Conservation (phyloP, 2,888 invertebrate genomes). For the Hololepta plana region DNA sequence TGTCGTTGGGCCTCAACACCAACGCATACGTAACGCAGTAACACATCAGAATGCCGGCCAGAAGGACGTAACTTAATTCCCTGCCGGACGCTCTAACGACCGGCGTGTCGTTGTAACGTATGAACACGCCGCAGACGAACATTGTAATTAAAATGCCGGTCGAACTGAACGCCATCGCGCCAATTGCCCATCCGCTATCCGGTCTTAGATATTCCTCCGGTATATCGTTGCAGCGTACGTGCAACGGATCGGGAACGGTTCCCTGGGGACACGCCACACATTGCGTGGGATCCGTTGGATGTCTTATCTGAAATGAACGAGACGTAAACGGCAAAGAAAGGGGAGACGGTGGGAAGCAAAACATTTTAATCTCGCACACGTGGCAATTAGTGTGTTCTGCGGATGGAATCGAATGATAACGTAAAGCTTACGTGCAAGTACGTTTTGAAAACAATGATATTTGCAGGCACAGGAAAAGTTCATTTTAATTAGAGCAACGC, state of each 20-base stretch:
- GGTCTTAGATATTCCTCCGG: constrained; percentile 67
- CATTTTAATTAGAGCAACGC: no score
- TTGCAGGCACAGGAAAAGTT: no score
- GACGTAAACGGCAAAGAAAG: background rate
- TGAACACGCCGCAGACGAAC: constrained; percentile 38
- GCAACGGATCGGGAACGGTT: constrained; percentile 60
- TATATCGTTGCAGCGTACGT: constrained; percentile 55
- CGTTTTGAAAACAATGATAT: no score
- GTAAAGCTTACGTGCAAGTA: no score
- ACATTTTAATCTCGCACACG: no score
- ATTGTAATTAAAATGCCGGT: constrained; percentile 68
- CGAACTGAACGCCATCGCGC: constrained; percentile 77
- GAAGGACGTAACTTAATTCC: constrained; percentile 76
- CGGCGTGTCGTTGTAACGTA: constrained; percentile 71
- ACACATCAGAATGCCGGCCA: constrained; percentile 79
- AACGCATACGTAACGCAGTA: constrained; percentile 86
- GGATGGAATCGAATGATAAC: no score
- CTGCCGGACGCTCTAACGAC: constrained; percentile 92
- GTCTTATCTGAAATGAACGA: constrained; percentile 43
- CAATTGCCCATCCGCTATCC: constrained; percentile 82
- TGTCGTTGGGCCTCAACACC: constrained; percentile 69
- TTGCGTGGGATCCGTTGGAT: constrained; percentile 62
- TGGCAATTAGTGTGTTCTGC: no score
- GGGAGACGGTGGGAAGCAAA: no score
- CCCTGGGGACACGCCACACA: constrained; percentile 71